Evolutionary conservation across 2,113 vertebrate genomes (phyloP).

Genomic region (Clinocottus analis): DNA sequence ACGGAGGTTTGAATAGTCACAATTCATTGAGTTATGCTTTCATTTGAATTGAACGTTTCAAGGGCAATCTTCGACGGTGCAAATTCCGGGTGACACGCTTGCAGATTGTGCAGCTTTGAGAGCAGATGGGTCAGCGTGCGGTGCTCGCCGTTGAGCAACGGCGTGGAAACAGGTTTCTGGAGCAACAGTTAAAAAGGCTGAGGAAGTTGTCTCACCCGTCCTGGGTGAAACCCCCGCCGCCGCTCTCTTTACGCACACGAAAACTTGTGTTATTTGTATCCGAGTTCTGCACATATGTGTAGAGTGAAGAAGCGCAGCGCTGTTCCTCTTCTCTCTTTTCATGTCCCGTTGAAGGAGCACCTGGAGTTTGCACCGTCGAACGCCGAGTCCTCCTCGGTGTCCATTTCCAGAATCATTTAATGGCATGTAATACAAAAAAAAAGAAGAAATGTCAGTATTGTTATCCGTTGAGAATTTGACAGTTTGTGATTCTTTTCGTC

Average conservation of each 20-base stretch:
- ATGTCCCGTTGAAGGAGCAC: slow-evolving; percentile 49
- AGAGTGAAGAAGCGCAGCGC: slow-evolving; percentile 64
- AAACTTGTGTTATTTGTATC: no score
- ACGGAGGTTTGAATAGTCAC: slow-evolving; percentile 47
- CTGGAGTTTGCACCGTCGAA: slow-evolving; percentile 75
- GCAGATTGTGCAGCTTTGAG: slow-evolving; percentile 59
- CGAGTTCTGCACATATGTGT: no score
- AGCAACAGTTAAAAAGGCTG: slow-evolving; percentile 73
- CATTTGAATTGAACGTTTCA: slow-evolving; percentile 58
- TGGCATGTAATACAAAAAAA: slow-evolving; percentile 75
- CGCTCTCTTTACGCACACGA: slow-evolving; percentile 45
- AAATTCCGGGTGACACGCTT: slow-evolving; percentile 66
- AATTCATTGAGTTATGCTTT: slow-evolving; percentile 64
- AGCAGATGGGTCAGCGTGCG: slow-evolving; percentile 65
- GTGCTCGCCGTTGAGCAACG: slow-evolving; percentile 67
- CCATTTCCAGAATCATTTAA: slow-evolving; percentile 70
- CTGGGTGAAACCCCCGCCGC: not conserved
- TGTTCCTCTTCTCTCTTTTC: slow-evolving; percentile 40
- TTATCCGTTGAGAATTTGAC: slow-evolving; percentile 77
- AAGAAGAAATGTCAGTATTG: slow-evolving; percentile 73
- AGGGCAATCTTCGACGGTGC: slow-evolving; percentile 66
- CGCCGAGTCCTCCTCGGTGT: slow-evolving; percentile 52
- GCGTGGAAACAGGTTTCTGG: slow-evolving; percentile 74
- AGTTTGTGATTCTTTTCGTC: slow-evolving; percentile 60
- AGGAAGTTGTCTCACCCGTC: slow-evolving; percentile 47